Conservation (phyloP, 2,797 vertebrate species). For the Falco cherrug region DNA sequence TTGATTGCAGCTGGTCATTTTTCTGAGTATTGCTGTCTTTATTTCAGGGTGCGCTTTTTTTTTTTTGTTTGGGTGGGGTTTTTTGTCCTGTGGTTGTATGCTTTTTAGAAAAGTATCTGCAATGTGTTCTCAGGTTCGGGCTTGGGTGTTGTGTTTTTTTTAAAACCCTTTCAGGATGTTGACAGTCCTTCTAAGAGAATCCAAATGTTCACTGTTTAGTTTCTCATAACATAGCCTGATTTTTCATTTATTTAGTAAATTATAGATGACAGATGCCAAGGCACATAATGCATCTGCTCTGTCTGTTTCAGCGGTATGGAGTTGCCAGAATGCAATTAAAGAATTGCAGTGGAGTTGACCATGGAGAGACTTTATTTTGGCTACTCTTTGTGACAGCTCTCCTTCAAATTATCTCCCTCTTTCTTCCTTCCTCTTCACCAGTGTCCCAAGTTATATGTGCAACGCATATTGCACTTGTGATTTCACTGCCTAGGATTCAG, state of each 20-base stretch:
- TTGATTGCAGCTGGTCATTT: not conserved
- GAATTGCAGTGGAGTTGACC: constrained; percentile 33
- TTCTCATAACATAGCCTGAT: constrained; percentile 40
- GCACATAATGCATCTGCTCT: constrained; percentile 27
- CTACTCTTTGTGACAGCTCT: not conserved
- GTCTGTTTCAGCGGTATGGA: not conserved
- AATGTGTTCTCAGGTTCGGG: not conserved
- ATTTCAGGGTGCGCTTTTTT: not conserved
- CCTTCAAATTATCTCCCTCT: not conserved
- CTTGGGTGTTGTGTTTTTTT: not conserved
- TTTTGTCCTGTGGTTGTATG: not conserved
- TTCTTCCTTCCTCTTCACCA: not conserved
- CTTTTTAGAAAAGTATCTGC: not conserved
- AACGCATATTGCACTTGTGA: not conserved
- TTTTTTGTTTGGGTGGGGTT: not conserved
- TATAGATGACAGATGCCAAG: constrained; percentile 58
- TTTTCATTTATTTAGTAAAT: constrained; percentile 64
- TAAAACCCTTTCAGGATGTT: not conserved
- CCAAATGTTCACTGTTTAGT: constrained; percentile 50
- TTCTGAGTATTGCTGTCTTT: not conserved
- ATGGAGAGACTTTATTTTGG: constrained; percentile 22
- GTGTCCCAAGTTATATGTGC: not conserved
- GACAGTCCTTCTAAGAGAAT: constrained; percentile 36
- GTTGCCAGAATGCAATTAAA: constrained; percentile 52
- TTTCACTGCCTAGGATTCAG: not conserved